phyloP scores from a whole-genome alignment of 2,797 vertebrate genomes.

The Gastrophryne carolinensis region DNA sequence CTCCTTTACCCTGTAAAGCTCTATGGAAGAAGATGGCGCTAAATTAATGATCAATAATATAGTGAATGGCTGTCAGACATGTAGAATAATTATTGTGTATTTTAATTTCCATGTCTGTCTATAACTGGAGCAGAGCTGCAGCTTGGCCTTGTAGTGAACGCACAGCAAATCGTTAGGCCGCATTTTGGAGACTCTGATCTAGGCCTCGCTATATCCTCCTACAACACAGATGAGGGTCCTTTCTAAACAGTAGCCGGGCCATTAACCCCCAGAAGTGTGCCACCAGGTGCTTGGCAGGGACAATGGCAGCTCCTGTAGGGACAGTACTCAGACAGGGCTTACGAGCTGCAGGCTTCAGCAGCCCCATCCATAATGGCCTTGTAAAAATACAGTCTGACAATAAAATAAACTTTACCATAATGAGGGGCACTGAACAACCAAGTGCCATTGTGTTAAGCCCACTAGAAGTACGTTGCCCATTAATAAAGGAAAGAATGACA shows the following conservation, averaged over 20 bases:
- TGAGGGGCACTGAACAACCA: slow-evolving; percentile 22
- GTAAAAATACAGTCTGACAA: slow-evolving; percentile 32
- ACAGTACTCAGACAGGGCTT: not conserved
- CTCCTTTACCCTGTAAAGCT: no score
- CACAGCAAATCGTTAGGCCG: no score
- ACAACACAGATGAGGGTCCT: no score
- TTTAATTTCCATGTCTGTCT: no score
- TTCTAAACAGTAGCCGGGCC: not conserved
- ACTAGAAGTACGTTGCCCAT: slow-evolving; percentile 29
- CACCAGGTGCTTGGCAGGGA: slow-evolving; percentile 20
- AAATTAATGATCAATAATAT: no score
- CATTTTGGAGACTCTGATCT: no score
- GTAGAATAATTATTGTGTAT: no score
- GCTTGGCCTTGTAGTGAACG: no score
- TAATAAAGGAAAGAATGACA: slow-evolving; percentile 44
- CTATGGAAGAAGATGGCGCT: no score
- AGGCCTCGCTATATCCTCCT: no score
- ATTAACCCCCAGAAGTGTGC: not conserved
- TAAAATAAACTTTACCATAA: slow-evolving; percentile 31
- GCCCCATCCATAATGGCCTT: slow-evolving; percentile 23
- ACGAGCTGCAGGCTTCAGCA: slow-evolving; percentile 1
- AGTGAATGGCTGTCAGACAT: no score
- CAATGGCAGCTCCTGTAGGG: slow-evolving; percentile 23
- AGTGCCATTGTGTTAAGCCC: slow-evolving; percentile 40
- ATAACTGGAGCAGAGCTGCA: no score